Evolutionary conservation across 2,888 invertebrate genomes (phyloP).

Genomic region (Drosophila prolongata): DNA sequence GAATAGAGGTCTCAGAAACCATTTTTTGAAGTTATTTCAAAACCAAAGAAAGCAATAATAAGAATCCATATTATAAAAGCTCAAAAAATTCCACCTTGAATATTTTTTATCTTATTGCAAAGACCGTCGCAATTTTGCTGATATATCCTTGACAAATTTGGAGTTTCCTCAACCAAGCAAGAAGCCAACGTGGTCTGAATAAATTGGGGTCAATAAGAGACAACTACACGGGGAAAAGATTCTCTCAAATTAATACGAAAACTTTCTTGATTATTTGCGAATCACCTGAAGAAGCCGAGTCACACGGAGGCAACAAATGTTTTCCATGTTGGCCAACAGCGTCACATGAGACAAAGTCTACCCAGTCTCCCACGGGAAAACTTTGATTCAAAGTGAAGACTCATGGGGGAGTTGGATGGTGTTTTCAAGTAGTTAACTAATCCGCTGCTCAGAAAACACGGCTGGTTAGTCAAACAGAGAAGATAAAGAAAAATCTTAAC

Average conservation of each 20-base stretch:
- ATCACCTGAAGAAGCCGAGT: conserved; percentile 59
- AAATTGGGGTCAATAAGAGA: conserved; percentile 57
- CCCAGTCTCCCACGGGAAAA: conserved; percentile 45
- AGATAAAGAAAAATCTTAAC: conserved; percentile 46
- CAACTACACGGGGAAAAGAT: conserved; percentile 17
- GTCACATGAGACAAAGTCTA: conserved; percentile 44
- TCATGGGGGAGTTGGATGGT: conserved; percentile 10
- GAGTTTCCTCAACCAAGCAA: conserved; percentile 14
- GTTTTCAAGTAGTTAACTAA: conserved; percentile 73
- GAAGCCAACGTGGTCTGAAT: conserved; percentile 64
- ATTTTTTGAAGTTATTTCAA: no score
- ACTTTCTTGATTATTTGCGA: conserved; percentile 79
- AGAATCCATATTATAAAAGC: not conserved
- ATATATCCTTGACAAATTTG: conserved; percentile 25
- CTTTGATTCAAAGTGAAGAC: conserved; percentile 58
- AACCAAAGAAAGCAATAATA: no score
- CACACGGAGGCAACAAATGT: conserved; percentile 47
- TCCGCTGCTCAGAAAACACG: conserved; percentile 65
- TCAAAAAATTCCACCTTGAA: not conserved
- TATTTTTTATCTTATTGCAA: not conserved
- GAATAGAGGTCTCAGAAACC: no score
- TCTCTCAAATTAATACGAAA: conserved; percentile 70
- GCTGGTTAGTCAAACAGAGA: conserved; percentile 69
- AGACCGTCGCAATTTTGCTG: not conserved
- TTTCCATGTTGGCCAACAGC: conserved; percentile 50